Conservation (phyloP, 2,797 vertebrate genomes). For the Heliangelus exortis region DNA sequence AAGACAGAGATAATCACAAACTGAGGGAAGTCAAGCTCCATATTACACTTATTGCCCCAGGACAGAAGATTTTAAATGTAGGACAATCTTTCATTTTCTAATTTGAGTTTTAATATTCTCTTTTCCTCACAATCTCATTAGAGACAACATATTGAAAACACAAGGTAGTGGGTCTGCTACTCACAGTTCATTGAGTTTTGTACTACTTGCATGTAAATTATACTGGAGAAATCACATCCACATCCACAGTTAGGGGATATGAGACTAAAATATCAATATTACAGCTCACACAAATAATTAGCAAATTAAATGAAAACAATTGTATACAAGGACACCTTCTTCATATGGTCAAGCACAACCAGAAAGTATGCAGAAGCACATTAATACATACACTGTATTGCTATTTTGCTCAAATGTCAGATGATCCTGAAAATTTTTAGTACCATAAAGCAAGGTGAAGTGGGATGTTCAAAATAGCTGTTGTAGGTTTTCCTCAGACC, state of each 20-base stretch:
- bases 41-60: background rate
- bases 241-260: background rate
- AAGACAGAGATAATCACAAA: background rate
- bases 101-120: background rate
- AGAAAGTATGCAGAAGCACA: background rate
- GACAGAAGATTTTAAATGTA: conserved; percentile 14
- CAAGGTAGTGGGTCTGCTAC: background rate
- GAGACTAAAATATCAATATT: background rate
- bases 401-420: background rate
- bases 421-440: background rate
- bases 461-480: background rate
- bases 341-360: background rate
- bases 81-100: background rate
- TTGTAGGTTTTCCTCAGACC: background rate
- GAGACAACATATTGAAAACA: background rate
- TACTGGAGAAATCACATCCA: background rate
- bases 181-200: background rate
- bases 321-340: background rate
- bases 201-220: background rate
- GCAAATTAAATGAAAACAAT: background rate
- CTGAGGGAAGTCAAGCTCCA: background rate
- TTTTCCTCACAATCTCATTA: background rate
- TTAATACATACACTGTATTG: background rate
- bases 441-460: background rate
- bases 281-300: background rate